Base-by-base conservation (phyloP, 2,797 vertebrate species). In the Chiloscyllium punctatum region DNA sequence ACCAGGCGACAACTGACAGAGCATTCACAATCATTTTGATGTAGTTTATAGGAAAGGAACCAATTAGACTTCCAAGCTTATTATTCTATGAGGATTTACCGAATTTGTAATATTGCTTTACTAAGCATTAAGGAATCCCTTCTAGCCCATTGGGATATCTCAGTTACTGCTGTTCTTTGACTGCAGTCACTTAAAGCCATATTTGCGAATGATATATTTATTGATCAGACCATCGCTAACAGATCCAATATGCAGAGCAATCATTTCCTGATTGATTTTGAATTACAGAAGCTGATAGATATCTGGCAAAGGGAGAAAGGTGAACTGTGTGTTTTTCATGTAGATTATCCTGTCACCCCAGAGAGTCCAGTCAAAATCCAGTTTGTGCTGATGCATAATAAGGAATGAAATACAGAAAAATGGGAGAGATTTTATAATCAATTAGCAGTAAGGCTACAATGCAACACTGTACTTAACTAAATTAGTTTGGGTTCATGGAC, bases 161-260 rank as follows among this genome's bases (percentile, higher is more conserved):
- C 51, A 33, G 27, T 33, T 7, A 1, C 27, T 57, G 42, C 33
- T 23, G 11, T 27, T 51, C 42, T 9, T 86, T 27, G 8, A 53
- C 7, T 2, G 27, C 15, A 27, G 51, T 30, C 51, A 57, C 18
- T 90, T 66, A 66, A 62, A 90, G 7, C 16, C 62, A 90, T 90
- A 90, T 90, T 90, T 90, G 87, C 53, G 33, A 33, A 62, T 57
- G 27, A 88, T 88, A 57, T n/a, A 62, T 90, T 90, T 66, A 90
- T 53, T n/a, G 57, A 33, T 33, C 9, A n/a, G 57, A 66, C 15
- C 57, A n/a, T 62, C 1, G 15, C 15, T 90, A 66, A 90, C 57
- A 18, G 16, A 90, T 30, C 87, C 86, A 30, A 87, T 3, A 27
- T 51, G 23, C 84, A 87, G 21, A 57, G 53, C 53, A 21, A 62